Base-by-base conservation (phyloP, 2,113 vertebrate genomes). In the human (Homo sapiens) region DNA sequence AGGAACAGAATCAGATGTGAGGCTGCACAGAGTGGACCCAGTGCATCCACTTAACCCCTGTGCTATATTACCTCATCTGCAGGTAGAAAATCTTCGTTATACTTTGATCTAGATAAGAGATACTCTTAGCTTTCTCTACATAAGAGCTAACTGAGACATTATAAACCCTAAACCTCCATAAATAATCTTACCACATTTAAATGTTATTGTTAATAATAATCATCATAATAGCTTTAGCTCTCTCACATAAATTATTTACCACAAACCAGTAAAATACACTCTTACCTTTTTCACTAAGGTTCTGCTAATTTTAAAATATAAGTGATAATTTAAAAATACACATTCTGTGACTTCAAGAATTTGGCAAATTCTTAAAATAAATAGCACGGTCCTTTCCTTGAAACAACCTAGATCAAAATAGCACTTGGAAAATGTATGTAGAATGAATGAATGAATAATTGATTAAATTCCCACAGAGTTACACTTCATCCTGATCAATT, bases 221-320 rank as follows among this genome's bases (percentile, higher is more conserved):
- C 13, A 76, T 61, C 16, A 32, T 72, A 66, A 32, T 13, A 83
- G 3, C 1, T 35, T 84, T 90, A 72, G 18, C 13, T 43, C 11
- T 52, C 38, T 88, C 55, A 84, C 32, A 64, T 48, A 93, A 78
- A 92, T 68, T 55, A 85, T 93, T 91, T 43, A 45, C 83, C 64
- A 66, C 17, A 72, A 83, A 40, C 48, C 30, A 93, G 30, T 43
- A 59, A 89, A 96, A 93, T 70, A 30, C 14, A 91, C 81, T 66
- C 38, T 76, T 86, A 17, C 6, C 8, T 43, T 96, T 92, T 75
- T 70, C 18, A 91, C 13, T 88, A 84, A 92, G 14, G 12, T 70
- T 57, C 45, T 89, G 70, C 9, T 68, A n/a, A 85, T 86, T 96
- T 97, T 75, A 94, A 97, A 85, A 59, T 38, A 43, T 43, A 64